Conservation (phyloP, 2,113 vertebrate genomes). For the Hippopotamus amphibius region DNA sequence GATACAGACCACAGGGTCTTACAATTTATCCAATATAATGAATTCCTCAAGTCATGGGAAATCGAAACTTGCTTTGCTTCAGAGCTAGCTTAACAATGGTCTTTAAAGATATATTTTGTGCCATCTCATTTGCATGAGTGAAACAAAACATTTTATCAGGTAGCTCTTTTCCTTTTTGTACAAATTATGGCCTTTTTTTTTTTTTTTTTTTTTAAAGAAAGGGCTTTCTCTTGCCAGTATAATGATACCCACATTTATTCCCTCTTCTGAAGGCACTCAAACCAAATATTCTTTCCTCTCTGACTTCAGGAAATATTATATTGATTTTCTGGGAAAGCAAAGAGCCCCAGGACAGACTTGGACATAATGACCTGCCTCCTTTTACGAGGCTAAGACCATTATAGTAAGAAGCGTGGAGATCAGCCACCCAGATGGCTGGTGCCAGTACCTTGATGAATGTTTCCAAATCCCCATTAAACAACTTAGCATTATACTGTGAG, state of each 20-base stretch:
- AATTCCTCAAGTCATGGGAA: constrained; percentile 88
- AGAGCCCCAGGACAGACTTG: constrained; percentile 87
- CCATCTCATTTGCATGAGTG: background rate
- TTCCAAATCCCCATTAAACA: constrained; percentile 98
- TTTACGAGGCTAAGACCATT: constrained; percentile 84
- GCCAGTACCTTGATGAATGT: constrained; percentile 96
- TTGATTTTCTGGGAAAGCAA: constrained; percentile 86
- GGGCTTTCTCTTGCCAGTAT: constrained; percentile 36
- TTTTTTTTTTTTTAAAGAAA: constrained; percentile 57
- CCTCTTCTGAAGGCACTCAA: constrained; percentile 61
- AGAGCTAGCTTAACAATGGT: background rate
- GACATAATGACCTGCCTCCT: constrained; percentile 89
- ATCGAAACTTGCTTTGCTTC: constrained; percentile 64
- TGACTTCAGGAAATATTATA: constrained; percentile 90
- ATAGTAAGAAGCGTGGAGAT: constrained; percentile 84
- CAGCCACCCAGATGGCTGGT: constrained; percentile 84
- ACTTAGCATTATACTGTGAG: constrained; percentile 96
- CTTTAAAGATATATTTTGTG: constrained; percentile 27
- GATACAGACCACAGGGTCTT: constrained; percentile 80
- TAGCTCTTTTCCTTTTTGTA: constrained; percentile 50
- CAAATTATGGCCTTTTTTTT: constrained; percentile 40
- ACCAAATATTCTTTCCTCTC: constrained; percentile 82
- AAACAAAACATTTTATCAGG: constrained; percentile 30
- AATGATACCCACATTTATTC: constrained; percentile 39
- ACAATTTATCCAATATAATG: constrained; percentile 88